Base-by-base conservation (phyloP, 1,140 invertebrate species). In the Dolichoris vasculosae region DNA sequence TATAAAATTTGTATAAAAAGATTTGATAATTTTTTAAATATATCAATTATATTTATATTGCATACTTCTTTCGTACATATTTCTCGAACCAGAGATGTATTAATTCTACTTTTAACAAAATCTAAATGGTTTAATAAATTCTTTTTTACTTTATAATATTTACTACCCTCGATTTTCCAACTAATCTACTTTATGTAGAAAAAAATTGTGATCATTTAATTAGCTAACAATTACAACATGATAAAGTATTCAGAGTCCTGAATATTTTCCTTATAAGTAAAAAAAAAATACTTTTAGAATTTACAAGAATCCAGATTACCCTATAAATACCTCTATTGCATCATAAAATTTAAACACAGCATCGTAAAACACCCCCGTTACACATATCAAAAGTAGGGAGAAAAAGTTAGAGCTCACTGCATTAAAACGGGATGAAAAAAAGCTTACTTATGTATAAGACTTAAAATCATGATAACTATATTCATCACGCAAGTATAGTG, bases 171-270 rank as follows among this genome's bases (percentile, higher is more conserved):
- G 20, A 51, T 17, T 17, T 17, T 17, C 11, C 48, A 2, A 20
- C 48, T 73, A 77, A 83, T 77, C 82, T 40, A 0, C 32, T 69
- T 48, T 46, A 78, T 13, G 40, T 35, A 32, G 48, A 77, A 67
- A 83, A 71, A 48, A 84, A 71, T 79, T 64, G 43, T 43, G 63
- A 73, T 63, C 83, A 79, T 63, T 84, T 78, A 79, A 84, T 78
- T 84, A 84, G 77, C 82, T 38, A 83, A 77, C 67, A 59, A 83
- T 77, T 67, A 83, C 69, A 67, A 84, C 15, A 38, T 23, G 63
- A 83, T 83, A 77, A 83, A 78, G 55, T 78, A 76, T 84, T 84
- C 71, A 84, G 40, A 32, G 3, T 40, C 48, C 35, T 71, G 35
- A 71, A 71, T 71, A 40, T 32, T 30, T 13, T 67, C 9, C 64